Percentiles rank a stretch among this genome's conserved stretches.
Conservation (phyloP, 2,797 vertebrate species). For the Australoheros facetus region DNA sequence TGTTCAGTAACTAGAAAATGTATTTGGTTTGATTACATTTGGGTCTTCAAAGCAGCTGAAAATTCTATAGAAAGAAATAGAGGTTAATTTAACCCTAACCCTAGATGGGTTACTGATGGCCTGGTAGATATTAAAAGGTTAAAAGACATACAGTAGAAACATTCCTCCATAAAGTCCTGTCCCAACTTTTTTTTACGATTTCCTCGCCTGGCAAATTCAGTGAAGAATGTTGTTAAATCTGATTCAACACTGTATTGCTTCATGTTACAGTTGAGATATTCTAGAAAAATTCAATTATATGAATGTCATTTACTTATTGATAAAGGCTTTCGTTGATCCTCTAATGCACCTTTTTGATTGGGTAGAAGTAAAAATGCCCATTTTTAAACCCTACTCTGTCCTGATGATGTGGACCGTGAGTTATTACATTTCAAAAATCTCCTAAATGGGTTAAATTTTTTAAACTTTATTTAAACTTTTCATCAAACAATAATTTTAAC, state of each 20-base stretch:
- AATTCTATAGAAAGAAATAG: neutral
- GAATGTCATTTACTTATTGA: neutral
- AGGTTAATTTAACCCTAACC: neutral
- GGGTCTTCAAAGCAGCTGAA: neutral
- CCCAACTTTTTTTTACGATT: neutral
- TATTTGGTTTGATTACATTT: neutral
- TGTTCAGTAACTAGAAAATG: neutral
- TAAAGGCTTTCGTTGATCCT: neutral
- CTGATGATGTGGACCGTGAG: neutral
- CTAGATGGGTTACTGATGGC: neutral
- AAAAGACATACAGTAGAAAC: neutral
- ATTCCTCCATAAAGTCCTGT: neutral
- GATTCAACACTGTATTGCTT: neutral
- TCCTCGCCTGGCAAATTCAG: neutral
- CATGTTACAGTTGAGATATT: neutral
- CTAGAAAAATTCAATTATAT: neutral
- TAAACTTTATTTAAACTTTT: neutral
- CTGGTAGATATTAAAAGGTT: neutral
- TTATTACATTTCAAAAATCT: neutral
- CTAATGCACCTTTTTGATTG: neutral
- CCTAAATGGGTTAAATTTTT: neutral
- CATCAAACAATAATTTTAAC: neutral
- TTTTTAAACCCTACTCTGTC: neutral
- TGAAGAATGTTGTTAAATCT: neutral
- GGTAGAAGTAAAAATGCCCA: neutral